Evolutionary conservation across 2,888 invertebrate species (phyloP), one percentile per base, ranked within the genome.

Genomic region (Lycocerus yunnanus): DNA sequence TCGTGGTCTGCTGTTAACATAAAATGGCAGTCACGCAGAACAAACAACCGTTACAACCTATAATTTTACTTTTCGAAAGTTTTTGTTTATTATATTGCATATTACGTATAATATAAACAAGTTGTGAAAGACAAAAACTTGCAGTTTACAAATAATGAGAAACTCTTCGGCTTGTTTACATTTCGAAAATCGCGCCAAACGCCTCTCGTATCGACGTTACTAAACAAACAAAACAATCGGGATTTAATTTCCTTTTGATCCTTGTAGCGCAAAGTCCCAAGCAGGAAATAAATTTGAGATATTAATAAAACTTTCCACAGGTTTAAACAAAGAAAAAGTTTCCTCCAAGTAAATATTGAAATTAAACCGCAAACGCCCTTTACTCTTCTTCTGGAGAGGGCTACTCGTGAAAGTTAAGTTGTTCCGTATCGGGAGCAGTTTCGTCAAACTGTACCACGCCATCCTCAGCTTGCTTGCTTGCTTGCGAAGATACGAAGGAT

Each of bases 11-110:
- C 69, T 77, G 71, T 67, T 68, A 74, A 63, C 69, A 74, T 70
- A 77, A 77, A 77, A 77, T 77, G 77, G 77, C 77, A 77, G 77
- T 77, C 77, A 77, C 77, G 77, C 77, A 77, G 72, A 74, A 73
- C 74, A 61, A 70, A 66, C 60, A 72, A 76, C 76, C 76, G 76
- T 73, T 73, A 73, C 70, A 75, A 75, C 75, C 75, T 73, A 73
- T 75, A 72, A 75, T 75, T 75, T 75, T 75, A 68, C 72, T 75
- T 75, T 75, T 75, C 75, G 75, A 75, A 75, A 75, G 75, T 75
- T 75, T 75, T 73, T 69, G 75, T 72, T 66, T 59, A 61, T 43
- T 66, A 61, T 63, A 68, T 59, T 66, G 68, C 60, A 63, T 60
- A 68, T 66, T 73, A 66, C 71, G 71, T 72, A 75, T 69, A 72